Conservation (phyloP, 2,797 vertebrate genomes). For the Cryptoprocta ferox region DNA sequence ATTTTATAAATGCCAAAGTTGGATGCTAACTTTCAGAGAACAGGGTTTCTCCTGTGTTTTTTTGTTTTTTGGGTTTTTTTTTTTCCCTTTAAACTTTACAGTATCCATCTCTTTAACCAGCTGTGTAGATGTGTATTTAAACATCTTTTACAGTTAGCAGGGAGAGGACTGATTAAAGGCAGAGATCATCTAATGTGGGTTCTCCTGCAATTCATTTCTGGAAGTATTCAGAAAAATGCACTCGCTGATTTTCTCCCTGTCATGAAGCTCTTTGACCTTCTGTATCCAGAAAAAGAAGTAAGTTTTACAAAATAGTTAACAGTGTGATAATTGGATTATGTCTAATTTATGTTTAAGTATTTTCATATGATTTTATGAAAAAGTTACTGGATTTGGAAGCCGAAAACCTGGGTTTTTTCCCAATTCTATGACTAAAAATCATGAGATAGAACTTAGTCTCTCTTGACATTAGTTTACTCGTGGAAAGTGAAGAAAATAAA, state of each 20-base stretch:
- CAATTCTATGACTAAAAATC: not conserved
- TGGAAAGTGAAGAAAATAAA: conserved; percentile 14
- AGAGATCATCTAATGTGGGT: conserved; percentile 99
- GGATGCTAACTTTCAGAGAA: conserved; percentile 8
- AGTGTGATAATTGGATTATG: not conserved
- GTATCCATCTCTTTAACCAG: not conserved
- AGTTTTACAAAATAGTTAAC: conserved; percentile 64
- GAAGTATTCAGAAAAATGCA: conserved; percentile 99
- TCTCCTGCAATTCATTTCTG: conserved; percentile 98
- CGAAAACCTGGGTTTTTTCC: not conserved
- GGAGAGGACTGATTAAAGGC: conserved; percentile 97
- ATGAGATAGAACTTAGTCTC: not conserved
- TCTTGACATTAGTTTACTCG: not conserved
- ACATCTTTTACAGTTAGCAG: conserved; percentile 92
- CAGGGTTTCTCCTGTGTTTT: not conserved
- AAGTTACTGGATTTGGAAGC: not conserved
- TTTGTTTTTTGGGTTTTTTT: not conserved
- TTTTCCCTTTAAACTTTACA: not conserved
- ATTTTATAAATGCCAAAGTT: not conserved
- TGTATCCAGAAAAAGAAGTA: conserved; percentile 99
- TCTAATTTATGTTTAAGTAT: not conserved
- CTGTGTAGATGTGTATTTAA: not conserved
- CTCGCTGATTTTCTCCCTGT: conserved; percentile 98
- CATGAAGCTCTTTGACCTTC: conserved; percentile 99
- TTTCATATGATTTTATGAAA: conserved; percentile 36